A percentile compares a stretch with the other conserved stretches of the same genome.
These are phyloP conservation scores for Patella caerulea DNA, from an alignment of 2,888 invertebrate genomes.

Conservation along the genomic window DNA sequence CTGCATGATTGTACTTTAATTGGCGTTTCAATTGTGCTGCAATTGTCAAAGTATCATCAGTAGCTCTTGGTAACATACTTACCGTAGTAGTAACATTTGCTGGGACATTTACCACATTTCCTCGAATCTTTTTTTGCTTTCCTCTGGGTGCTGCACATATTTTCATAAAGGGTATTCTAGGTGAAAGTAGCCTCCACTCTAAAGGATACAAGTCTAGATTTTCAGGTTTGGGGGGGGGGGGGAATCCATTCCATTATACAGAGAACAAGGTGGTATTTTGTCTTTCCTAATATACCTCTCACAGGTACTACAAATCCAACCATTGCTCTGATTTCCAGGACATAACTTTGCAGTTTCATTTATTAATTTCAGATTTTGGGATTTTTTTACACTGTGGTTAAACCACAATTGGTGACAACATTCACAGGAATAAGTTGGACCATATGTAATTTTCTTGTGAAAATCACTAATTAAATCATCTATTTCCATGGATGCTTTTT, in stretches of 20 bases:
- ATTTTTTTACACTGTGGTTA: not conserved
- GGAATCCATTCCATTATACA: too few species aligned
- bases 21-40: conserved; percentile 15
- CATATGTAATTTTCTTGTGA: not conserved
- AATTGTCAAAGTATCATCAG: conserved; percentile 16
- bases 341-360: not conserved
- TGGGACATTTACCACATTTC: conserved; percentile 12
- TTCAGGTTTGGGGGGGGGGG: too few species aligned
- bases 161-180: conserved; percentile 2
- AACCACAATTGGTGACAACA: not conserved
- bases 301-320: not conserved
- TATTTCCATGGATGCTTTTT: not conserved
- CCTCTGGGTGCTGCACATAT: not conserved
- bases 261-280: too few species aligned
- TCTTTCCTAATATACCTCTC: too few species aligned
- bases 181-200: not conserved
- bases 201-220: too few species aligned
- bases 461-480: not conserved
- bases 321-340: not conserved
- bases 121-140: not conserved
- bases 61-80: not conserved
- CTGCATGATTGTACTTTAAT: conserved; percentile 5
- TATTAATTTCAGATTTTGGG: not conserved
- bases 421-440: not conserved
- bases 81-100: conserved; percentile 7